Evolutionary conservation across 2,888 invertebrate genomes (phyloP), one percentile per base, ranked within the genome.

Genomic region (Hemistola chrysoprasaria): DNA sequence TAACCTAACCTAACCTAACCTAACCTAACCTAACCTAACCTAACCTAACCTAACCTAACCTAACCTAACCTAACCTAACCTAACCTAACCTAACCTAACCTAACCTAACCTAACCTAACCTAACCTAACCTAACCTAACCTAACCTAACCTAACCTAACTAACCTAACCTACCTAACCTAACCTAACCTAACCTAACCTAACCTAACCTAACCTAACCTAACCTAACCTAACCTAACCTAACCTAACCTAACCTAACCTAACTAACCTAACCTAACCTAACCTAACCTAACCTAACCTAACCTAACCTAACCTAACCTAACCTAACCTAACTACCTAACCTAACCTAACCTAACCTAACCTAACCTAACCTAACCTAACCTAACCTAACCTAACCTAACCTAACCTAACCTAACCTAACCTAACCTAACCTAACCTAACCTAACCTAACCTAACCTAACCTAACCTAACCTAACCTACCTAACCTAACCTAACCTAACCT

Each of bases 1-100:
- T 31, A 36, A 42, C 36, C 42, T 31, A 36, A 42, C 36, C 42
- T 31, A 42, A 42, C 42, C 36, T 31, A 41, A 42, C 42, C 36
- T 31, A 36, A 36, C 36, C 42, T 31, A 36, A 36, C 42, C 36
- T 31, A 42, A 42, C 36, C 42, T 31, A 36, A 42, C 36, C 42
- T 31, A 36, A 36, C 36, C 42, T 31, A 36, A 42, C 42, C 42
- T 36, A 36, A 36, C 42, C 42, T 36, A 36, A 36, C 42, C 42
- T 36, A 36, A 36, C 42, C 42, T 36, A 42, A 42, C 42, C 42
- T 36, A 36, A 38, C 38, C 43, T 32, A 28, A 33, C n/a, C n/a
- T n/a, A n/a, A n/a, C n/a, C n/a, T n/a, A n/a, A n/a, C n/a, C 33
- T 31, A 36, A 42, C 36, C 42, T 31, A 36, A 42, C 36, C 42